phyloP scores from a whole-genome alignment of 2,113 vertebrate species.

The Sigmodon hispidus region DNA sequence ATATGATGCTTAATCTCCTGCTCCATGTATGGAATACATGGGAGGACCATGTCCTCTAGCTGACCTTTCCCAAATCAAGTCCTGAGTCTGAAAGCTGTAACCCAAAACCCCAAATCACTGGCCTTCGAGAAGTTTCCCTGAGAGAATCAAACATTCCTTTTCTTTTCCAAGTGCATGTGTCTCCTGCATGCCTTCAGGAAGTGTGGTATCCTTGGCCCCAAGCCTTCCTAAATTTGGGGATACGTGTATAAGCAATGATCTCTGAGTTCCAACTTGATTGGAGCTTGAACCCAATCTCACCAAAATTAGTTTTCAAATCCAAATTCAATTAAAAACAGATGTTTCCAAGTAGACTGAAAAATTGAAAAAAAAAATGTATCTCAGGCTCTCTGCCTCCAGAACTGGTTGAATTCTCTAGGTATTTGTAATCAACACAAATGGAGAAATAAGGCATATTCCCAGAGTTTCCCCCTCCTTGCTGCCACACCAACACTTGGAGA shows the following conservation, averaged over 20 bases:
- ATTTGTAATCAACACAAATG: slow-evolving; percentile 78
- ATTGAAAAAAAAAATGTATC: slow-evolving; percentile 27
- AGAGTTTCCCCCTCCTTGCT: background rate
- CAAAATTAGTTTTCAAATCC: slow-evolving; percentile 81
- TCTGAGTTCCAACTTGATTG: slow-evolving; percentile 83
- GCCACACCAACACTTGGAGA: background rate
- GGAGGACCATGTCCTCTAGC: slow-evolving; percentile 29
- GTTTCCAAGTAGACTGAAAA: slow-evolving; percentile 81
- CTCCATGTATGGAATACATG: background rate
- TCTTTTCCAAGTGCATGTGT: slow-evolving; percentile 71
- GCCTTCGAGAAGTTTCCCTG: slow-evolving; percentile 60
- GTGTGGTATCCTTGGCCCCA: slow-evolving; percentile 62
- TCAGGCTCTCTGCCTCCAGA: slow-evolving; percentile 60
- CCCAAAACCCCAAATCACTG: slow-evolving; percentile 78
- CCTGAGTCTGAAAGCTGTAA: slow-evolving; percentile 66
- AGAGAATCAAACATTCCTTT: slow-evolving; percentile 67
- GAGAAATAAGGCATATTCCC: slow-evolving; percentile 59
- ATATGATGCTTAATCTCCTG: slow-evolving; percentile 47
- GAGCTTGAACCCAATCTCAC: slow-evolving; percentile 84
- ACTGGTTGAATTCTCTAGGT: slow-evolving; percentile 68
- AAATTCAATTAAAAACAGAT: slow-evolving; percentile 85
- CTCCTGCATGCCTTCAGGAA: slow-evolving; percentile 56
- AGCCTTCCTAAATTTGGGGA: slow-evolving; percentile 49
- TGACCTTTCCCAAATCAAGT: slow-evolving; percentile 66
- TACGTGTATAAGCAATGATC: slow-evolving; percentile 81